Percentiles rank a stretch among this genome's conserved stretches.
Conservation (phyloP, 2,113 vertebrate species). For the Noctilio leporinus region DNA sequence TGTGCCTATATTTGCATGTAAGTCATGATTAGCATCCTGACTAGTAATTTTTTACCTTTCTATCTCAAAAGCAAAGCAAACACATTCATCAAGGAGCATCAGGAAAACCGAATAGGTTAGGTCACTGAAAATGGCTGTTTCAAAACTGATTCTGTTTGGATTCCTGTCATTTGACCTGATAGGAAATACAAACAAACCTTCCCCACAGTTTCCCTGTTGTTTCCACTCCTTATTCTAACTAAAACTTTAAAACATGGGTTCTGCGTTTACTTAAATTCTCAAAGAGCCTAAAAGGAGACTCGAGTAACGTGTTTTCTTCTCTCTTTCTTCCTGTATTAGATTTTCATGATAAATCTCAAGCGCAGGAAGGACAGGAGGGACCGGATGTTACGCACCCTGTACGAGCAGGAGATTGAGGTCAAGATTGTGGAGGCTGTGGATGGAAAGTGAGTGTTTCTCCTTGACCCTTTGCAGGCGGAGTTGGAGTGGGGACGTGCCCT, state of each 20-base stretch:
- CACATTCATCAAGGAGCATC: neutral
- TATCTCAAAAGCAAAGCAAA: neutral
- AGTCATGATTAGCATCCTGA: neutral
- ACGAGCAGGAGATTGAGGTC: slow-evolving; percentile 85
- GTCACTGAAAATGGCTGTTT: neutral
- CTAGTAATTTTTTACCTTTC: neutral
- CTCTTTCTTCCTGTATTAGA: slow-evolving; percentile 72
- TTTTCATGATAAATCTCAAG: slow-evolving; percentile 95
- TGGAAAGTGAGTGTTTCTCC: slow-evolving; percentile 87
- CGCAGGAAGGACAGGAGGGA: slow-evolving; percentile 89
- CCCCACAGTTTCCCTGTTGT: neutral
- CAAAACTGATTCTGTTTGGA: neutral
- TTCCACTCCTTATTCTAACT: neutral
- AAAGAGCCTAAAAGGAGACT: neutral
- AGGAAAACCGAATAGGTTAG: neutral
- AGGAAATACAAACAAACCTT: neutral
- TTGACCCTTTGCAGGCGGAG: neutral
- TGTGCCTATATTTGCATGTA: neutral
- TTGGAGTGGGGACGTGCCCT: neutral
- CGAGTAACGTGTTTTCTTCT: neutral
- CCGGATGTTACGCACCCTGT: slow-evolving; percentile 89
- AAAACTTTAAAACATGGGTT: neutral
- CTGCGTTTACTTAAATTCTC: neutral
- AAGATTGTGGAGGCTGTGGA: slow-evolving; percentile 91
- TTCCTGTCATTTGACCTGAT: neutral